Percentiles rank a stretch among this genome's conserved stretches.
These are phyloP conservation scores for Microcebus griseorufus DNA, from an alignment of 2,113 vertebrate genomes.

Conservation along the genomic window DNA sequence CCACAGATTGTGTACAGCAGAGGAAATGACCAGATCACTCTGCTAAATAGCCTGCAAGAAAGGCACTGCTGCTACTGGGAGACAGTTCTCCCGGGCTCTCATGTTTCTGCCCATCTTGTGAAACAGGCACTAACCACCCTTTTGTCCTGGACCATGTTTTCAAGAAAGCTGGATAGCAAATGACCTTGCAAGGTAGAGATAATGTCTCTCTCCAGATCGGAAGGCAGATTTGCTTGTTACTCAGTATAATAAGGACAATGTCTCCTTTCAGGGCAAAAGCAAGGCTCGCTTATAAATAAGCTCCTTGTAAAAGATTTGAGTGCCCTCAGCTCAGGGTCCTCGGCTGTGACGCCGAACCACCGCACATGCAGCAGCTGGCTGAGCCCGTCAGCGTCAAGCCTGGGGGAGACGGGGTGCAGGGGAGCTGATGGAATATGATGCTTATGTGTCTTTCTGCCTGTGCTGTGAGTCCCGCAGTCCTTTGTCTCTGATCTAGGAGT, in stretches of 20 bases:
- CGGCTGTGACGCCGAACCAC: background rate
- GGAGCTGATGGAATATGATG: accelerated
- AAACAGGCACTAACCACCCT: background rate
- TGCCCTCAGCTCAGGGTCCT: background rate
- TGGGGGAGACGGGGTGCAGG: background rate
- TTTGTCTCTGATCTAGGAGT: background rate
- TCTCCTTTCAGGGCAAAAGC: background rate
- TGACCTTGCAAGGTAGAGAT: background rate
- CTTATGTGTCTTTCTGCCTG: background rate
- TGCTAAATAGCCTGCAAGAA: background rate
- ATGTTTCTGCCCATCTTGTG: accelerated
- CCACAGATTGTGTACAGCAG: background rate
- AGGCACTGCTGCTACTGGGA: background rate
- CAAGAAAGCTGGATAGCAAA: background rate
- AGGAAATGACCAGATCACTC: too few relatives aligned
- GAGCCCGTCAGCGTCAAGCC: accelerated
- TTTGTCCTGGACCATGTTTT: background rate
- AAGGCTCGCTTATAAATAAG: too few relatives aligned
- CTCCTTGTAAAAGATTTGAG: accelerated
- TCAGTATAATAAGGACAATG: background rate
- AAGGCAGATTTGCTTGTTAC: background rate
- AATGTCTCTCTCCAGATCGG: background rate
- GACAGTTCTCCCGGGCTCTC: background rate
- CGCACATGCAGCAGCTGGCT: accelerated
- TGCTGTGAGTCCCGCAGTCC: background rate